phyloP scores from a whole-genome alignment of 2,113 vertebrate species.

The Rhea pennata region DNA sequence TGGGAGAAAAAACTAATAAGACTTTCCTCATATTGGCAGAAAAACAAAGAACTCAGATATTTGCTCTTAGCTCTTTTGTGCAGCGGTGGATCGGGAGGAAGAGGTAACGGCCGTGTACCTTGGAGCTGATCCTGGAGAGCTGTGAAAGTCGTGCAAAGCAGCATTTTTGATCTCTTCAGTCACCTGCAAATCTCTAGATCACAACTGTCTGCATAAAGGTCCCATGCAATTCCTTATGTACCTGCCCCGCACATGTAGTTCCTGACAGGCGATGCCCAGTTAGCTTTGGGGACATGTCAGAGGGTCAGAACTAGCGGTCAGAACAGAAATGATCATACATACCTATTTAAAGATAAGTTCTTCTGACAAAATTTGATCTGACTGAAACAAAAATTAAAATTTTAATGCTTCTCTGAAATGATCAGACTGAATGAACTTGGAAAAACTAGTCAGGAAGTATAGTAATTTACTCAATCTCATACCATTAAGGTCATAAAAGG shows the following conservation, averaged over 20 bases:
- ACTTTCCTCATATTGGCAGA: conserved; percentile 39
- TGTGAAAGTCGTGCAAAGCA: not conserved
- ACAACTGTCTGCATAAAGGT: not conserved
- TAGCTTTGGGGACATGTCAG: not conserved
- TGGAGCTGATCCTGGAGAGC: conserved; percentile 23
- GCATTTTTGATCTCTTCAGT: not conserved
- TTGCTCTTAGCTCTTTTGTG: conserved; percentile 23
- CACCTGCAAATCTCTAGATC: not conserved
- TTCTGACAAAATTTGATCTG: not conserved
- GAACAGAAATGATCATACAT: not conserved
- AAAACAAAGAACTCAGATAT: conserved; percentile 15
- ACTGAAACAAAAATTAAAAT: not conserved
- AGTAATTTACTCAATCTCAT: not conserved
- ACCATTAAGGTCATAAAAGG: not conserved
- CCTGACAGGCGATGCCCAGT: not conserved
- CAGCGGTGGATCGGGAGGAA: not conserved
- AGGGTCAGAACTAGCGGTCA: not conserved
- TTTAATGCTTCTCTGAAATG: not conserved
- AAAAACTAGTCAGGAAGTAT: not conserved
- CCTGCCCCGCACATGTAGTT: accelerated
- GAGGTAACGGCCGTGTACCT: not conserved
- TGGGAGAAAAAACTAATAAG: conserved; percentile 39
- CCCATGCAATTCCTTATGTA: not conserved
- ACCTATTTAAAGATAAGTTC: not conserved
- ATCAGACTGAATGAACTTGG: not conserved